Evolutionary conservation across 2,797 vertebrate genomes (phyloP), one percentile per base, ranked within the genome.

Genomic region (Microctenopoma steveboyesi): DNA sequence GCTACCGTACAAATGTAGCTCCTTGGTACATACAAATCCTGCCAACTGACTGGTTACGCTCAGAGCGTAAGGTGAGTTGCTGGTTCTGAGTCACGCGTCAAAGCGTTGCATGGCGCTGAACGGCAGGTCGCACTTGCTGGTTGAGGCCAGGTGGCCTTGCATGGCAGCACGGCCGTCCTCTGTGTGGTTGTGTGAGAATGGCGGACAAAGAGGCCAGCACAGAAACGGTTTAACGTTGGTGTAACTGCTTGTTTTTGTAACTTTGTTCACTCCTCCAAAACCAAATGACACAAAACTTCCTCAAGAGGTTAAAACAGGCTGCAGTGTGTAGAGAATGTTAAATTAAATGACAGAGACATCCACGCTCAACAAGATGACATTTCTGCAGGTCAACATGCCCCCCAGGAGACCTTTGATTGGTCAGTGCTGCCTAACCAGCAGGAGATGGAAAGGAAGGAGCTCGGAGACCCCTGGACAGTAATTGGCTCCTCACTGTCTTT

Each of bases 401-500:
- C 53, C 71, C 48, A 9, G n/a, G 65, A 69, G 58, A 60, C 66
- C 30, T 77, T 70, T 78, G 71, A 87, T 82, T 72, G 83, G 73
- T 84, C 78, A 78, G 25, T 61, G 78, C 54, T 57, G 63, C 47
- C 61, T 80, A 81, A 80, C 51, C 85, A 70, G 69, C 81, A 48
- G 78, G 81, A 68, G 62, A 59, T 46, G 18, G 70, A 77, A 81
- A 68, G 64, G 64, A 76, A 75, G 55, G 10, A 61, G 49, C 56
- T 16, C 0, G 3, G 66, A 53, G 56, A 55, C 54, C 52, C 45
- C 60, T 11, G 43, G 64, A 50, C 11, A 10, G 37, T 87, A 85
- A 91, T 85, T 89, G 82, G 76, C 75, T 78, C 28, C 75, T 73
- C n/a, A 4, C 49, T 39, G 74, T 69, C 59, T 40, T 35, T 39